phyloP scores from a whole-genome alignment of 2,113 vertebrate species.

The Cyanoliseus patagonus region DNA sequence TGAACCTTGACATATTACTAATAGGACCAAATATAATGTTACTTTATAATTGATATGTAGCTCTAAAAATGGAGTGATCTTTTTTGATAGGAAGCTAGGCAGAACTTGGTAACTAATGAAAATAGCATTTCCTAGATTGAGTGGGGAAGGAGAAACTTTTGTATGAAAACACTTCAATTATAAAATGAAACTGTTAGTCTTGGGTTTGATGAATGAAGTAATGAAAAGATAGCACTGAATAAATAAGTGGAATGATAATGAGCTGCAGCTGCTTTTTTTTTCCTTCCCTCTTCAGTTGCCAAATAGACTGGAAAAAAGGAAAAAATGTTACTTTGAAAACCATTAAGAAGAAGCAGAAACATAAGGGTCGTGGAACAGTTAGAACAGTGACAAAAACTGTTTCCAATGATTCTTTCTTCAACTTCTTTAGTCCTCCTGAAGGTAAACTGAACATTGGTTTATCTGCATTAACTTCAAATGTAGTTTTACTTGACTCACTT shows the following conservation, averaged over 20 bases:
- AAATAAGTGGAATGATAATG: background rate
- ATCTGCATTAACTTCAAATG: background rate
- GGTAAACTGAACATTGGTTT: conserved; percentile 69
- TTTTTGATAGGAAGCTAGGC: background rate
- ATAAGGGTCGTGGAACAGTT: conserved; percentile 98
- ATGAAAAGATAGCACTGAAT: background rate
- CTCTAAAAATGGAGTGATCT: background rate
- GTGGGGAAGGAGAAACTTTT: background rate
- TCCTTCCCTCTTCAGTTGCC: conserved; percentile 78
- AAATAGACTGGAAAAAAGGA: conserved; percentile 97
- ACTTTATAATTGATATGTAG: background rate
- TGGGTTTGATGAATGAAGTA: background rate
- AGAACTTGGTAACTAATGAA: background rate
- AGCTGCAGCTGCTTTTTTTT: background rate
- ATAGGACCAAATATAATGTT: background rate
- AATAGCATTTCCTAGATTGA: background rate
- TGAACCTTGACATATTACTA: background rate
- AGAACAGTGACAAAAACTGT: conserved; percentile 98
- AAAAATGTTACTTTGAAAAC: conserved; percentile 99
- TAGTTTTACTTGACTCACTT: background rate
- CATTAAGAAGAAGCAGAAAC: conserved; percentile 99
- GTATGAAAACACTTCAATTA: background rate
- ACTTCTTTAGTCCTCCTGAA: conserved; percentile 97
- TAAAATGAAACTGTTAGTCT: background rate
- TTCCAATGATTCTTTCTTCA: conserved; percentile 98